Evolutionary conservation across 2,797 vertebrate species (phyloP).

Genomic region (Hemitrygon akajei): DNA sequence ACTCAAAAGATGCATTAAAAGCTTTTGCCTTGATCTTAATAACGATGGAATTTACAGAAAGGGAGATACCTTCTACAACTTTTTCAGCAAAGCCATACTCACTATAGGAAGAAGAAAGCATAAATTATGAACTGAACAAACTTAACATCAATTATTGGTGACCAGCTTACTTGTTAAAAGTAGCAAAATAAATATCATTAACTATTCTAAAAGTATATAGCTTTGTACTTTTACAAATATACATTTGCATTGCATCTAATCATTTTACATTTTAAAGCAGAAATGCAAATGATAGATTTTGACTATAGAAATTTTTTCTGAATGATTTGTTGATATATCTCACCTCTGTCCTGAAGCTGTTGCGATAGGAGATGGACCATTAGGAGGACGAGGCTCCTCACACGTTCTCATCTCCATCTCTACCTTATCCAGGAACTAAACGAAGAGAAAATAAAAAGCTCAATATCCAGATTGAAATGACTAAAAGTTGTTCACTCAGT

Average conservation of each 20-base stretch:
- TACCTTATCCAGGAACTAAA: slow-evolving; percentile 90
- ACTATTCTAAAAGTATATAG: neutral
- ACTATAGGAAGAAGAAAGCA: slow-evolving; percentile 58
- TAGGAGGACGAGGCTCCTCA: slow-evolving; percentile 87
- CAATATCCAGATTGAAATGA: neutral
- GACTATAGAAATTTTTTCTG: neutral
- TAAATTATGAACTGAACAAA: slow-evolving; percentile 35
- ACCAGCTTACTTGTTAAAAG: slow-evolving; percentile 8
- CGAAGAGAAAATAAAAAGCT: slow-evolving; percentile 35
- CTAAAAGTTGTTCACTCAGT: neutral
- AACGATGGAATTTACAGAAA: slow-evolving; percentile 93
- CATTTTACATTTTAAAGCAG: neutral
- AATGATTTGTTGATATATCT: slow-evolving; percentile 40
- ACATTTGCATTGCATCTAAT: neutral
- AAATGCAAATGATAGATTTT: neutral
- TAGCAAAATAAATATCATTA: neutral
- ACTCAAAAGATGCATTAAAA: slow-evolving; percentile 96
- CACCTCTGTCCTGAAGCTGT: slow-evolving; percentile 94
- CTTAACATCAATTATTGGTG: slow-evolving; percentile 36
- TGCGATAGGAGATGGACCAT: slow-evolving; percentile 94
- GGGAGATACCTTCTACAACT: slow-evolving; percentile 92
- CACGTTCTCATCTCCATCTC: slow-evolving; percentile 99
- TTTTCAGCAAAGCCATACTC: slow-evolving; percentile 98
- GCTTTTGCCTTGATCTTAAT: slow-evolving; percentile 95
- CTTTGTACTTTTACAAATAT: neutral